Conservation (phyloP, 2,888 invertebrate species). For the Chrysopilus asiliformis region DNA sequence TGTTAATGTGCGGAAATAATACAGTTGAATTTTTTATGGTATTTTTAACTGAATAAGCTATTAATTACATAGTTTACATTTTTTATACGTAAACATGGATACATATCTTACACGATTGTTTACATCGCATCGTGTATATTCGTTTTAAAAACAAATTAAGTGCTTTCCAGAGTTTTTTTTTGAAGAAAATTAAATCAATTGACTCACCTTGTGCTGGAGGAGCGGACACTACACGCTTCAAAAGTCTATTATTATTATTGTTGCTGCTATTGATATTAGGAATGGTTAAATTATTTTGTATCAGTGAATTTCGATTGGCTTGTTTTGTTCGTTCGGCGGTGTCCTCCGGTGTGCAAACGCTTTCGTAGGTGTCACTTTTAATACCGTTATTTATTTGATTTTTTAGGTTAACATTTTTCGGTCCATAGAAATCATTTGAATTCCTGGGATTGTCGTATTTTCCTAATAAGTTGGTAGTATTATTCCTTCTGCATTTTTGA, state of each 20-base stretch:
- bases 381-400: constrained; percentile 28
- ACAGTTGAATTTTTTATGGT: too few species aligned
- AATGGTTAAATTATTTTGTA: constrained; percentile 24
- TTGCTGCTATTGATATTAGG: constrained; percentile 15
- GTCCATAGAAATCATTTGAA: constrained; percentile 21
- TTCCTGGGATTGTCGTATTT: constrained; percentile 25
- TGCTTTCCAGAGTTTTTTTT: too few species aligned
- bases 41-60: too few species aligned
- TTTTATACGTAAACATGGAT: too few species aligned
- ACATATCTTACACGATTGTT: too few species aligned
- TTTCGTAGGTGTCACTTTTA: constrained; percentile 37
- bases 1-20: too few species aligned
- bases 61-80: too few species aligned
- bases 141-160: too few species aligned
- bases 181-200: too few species aligned
- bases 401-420: constrained; percentile 30
- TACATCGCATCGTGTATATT: too few species aligned
- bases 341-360: constrained; percentile 35
- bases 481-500: constrained; percentile 28
- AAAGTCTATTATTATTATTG: constrained; percentile 27
- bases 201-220: constrained; percentile 36
- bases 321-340: constrained; percentile 33
- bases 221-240: constrained; percentile 46
- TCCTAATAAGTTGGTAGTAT: constrained; percentile 22
- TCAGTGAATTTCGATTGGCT: constrained; percentile 27